phyloP scores from a whole-genome alignment of 1,140 invertebrate species.

The Coptotermes formosanus region DNA sequence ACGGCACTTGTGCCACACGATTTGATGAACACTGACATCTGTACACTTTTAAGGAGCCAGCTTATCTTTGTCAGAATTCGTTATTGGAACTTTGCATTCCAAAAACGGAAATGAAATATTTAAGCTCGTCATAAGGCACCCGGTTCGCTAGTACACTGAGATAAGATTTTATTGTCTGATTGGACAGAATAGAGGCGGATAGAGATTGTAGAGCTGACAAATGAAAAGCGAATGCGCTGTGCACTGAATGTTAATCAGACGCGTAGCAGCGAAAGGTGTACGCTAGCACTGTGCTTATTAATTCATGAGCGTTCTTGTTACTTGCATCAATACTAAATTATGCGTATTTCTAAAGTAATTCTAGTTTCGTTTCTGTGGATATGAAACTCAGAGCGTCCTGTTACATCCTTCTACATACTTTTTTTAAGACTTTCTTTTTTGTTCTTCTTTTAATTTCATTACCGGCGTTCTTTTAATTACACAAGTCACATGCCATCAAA shows the following conservation, averaged over 20 bases:
- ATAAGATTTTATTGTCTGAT: slow-evolving; percentile 12
- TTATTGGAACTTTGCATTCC: neutral
- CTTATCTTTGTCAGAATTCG: neutral
- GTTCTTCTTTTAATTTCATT: too few relatives aligned
- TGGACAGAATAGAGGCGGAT: neutral
- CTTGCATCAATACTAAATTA: too few relatives aligned
- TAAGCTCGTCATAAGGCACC: neutral
- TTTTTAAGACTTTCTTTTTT: too few relatives aligned
- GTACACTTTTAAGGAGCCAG: too few relatives aligned
- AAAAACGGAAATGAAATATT: neutral
- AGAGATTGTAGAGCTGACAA: neutral
- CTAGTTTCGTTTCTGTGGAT: too few relatives aligned
- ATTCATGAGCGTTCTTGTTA: neutral
- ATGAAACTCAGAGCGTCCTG: too few relatives aligned
- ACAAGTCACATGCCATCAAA: too few relatives aligned
- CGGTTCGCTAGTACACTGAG: neutral
- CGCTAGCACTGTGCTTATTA: neutral
- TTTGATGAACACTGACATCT: too few relatives aligned
- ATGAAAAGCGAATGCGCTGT: neutral
- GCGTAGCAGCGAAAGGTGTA: neutral
- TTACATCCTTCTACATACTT: too few relatives aligned
- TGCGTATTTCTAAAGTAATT: too few relatives aligned
- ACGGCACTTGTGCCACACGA: too few relatives aligned
- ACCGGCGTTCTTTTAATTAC: too few relatives aligned
- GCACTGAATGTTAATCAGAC: neutral